A percentile compares a stretch with the other conserved stretches of the same genome.
These are phyloP conservation scores for Oryzias javanicus DNA, from an alignment of 2,113 vertebrate genomes.

Conservation along the genomic window DNA sequence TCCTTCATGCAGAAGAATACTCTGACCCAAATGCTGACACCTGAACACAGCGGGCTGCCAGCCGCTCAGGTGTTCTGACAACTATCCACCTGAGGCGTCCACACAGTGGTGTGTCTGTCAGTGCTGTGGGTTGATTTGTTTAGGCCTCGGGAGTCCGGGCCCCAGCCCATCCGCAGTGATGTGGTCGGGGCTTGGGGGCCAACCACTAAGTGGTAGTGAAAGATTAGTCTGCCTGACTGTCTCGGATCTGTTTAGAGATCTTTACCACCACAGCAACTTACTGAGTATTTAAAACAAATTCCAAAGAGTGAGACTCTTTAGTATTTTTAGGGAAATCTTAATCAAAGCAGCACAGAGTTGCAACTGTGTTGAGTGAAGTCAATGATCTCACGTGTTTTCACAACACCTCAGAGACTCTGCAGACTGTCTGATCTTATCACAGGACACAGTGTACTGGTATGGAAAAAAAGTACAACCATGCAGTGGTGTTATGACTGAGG, in stretches of 20 bases:
- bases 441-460: slow-evolving; percentile 64
- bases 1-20: slow-evolving; percentile 54
- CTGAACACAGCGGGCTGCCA: slow-evolving; percentile 58
- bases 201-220: slow-evolving; percentile 47
- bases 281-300: neutral
- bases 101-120: slow-evolving; percentile 58
- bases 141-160: slow-evolving; percentile 26
- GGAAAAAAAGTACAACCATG: slow-evolving; percentile 46
- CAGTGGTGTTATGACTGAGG: slow-evolving; percentile 27
- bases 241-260: slow-evolving; percentile 30
- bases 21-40: slow-evolving; percentile 49
- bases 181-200: slow-evolving; percentile 42
- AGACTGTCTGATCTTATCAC: slow-evolving; percentile 49
- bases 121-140: slow-evolving; percentile 34
- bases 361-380: neutral
- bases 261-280: no score
- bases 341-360: neutral
- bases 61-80: slow-evolving; percentile 41
- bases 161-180: slow-evolving; percentile 58
- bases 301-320: neutral
- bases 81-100: slow-evolving; percentile 52
- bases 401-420: slow-evolving; percentile 54
- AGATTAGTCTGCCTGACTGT: slow-evolving; percentile 32
- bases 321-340: neutral
- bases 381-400: slow-evolving; percentile 51